Evolutionary conservation across 2,797 vertebrate genomes (phyloP).

Genomic region (Squalus acanthias): DNA sequence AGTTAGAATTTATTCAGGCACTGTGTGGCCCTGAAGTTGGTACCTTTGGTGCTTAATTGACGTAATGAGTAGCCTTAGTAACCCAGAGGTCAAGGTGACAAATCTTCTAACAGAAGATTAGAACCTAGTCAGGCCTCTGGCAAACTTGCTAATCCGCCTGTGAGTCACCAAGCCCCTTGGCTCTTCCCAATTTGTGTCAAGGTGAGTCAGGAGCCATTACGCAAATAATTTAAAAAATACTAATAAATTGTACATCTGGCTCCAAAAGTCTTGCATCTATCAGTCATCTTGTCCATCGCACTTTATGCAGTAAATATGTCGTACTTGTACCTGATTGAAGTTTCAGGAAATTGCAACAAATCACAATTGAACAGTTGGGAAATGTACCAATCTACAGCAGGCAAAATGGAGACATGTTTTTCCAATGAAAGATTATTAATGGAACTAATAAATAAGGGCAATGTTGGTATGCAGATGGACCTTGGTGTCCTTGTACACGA

Average conservation of each 20-base stretch:
- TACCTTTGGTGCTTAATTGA: too few species aligned
- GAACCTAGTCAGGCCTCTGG: neutral
- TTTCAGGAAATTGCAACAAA: neutral
- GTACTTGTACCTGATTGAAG: neutral
- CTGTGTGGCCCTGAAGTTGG: neutral
- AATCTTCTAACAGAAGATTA: neutral
- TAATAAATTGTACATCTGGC: too few species aligned
- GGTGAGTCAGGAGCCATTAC: neutral
- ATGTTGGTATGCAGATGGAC: too few species aligned
- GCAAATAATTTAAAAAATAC: neutral
- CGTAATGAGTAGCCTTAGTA: neutral
- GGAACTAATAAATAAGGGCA: too few species aligned
- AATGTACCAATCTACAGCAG: neutral
- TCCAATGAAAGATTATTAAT: neutral
- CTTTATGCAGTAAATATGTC: neutral
- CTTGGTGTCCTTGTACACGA: too few species aligned
- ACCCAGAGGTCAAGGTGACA: neutral
- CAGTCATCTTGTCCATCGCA: neutral
- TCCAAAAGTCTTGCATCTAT: neutral
- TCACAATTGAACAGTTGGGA: neutral
- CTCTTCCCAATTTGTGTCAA: neutral
- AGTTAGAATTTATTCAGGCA: neutral
- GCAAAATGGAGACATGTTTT: neutral
- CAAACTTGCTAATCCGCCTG: neutral
- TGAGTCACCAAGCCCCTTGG: neutral